Evolutionary conservation across 1,140 invertebrate species (phyloP), one percentile per base, ranked within the genome.

Genomic region (Doryteuthis pealeii): DNA sequence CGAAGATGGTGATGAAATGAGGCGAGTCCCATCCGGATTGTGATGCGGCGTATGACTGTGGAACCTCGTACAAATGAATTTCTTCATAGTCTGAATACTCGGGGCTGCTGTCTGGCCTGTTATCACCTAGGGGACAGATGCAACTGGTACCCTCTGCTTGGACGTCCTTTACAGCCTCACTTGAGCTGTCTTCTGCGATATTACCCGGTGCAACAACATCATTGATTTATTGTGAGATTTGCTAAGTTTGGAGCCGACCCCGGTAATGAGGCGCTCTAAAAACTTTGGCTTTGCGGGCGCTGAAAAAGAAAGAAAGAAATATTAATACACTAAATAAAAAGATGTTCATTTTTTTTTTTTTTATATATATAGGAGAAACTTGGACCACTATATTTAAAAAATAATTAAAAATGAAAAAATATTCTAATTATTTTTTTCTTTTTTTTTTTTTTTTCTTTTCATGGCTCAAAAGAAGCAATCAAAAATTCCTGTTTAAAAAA

Each of bases 261-360:
- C 78, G 40, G 75, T 78, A 40, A 82, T 79, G 30, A 82, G 45
- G 28, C 76, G 76, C 49, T 82, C 78, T 35, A 82, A 75, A 75
- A 82, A 82, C 71, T 81, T 82, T 22, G 81, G 81, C 70, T 80
- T 82, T 62, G 78, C 74, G 28, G 80, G 80, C 30, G 77, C 81
- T 82, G 78, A 15, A 76, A 78, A 66, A 8, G 43, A 68, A 76
- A 69, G 74, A 73, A 68, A 3, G n/a, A 74, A 65, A 62, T 15
- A 30, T 72, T 33, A 54, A 68, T 18, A 62, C 28, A 31, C 26
- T 31, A 40, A 18, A 18, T 28, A n/a, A 54, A 66, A n/a, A 18
- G 30, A 70, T 3, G n/a, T n/a, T n/a, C n/a, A 33, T 49, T 35
- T 12, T n/a, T 12, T 15, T n/a, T 54, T 1, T 40, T 49, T 22